Conservation (phyloP, 2,113 vertebrate species). For the Plecotus auritus region DNA sequence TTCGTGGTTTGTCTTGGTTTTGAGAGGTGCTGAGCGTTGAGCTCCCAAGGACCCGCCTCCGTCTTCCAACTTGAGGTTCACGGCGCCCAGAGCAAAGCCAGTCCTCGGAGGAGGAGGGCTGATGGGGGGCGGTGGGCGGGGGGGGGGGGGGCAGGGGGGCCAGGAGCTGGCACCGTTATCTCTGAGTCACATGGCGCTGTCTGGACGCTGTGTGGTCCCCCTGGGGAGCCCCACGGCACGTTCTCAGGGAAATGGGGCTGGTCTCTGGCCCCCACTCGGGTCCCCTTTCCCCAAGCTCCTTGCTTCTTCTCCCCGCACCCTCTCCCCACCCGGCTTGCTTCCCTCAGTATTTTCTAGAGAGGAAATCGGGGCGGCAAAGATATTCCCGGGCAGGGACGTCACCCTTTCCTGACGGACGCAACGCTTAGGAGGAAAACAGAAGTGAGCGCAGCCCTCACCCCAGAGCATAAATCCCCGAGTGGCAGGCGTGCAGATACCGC, state of each 20-base stretch:
- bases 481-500: background rate
- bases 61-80: background rate
- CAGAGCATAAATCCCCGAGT: background rate
- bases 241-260: background rate
- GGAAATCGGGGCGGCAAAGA: conserved; percentile 54
- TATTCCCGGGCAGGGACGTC: background rate
- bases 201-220: background rate
- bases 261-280: background rate
- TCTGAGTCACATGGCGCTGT: background rate
- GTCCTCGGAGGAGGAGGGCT: background rate
- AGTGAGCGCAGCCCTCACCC: too few species aligned
- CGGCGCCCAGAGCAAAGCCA: background rate
- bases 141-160: background rate
- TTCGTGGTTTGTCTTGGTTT: background rate
- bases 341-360: conserved; percentile 41
- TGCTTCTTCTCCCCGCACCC: background rate
- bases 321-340: background rate
- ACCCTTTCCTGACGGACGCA: background rate
- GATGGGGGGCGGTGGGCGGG: background rate
- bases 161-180: conserved; percentile 27
- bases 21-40: background rate
- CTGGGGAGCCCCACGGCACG: conserved; percentile 44
- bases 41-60: background rate
- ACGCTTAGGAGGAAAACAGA: background rate
- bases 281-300: background rate